Evolutionary conservation across 2,888 invertebrate species (phyloP).

Genomic region (Himalopsyche anomala): DNA sequence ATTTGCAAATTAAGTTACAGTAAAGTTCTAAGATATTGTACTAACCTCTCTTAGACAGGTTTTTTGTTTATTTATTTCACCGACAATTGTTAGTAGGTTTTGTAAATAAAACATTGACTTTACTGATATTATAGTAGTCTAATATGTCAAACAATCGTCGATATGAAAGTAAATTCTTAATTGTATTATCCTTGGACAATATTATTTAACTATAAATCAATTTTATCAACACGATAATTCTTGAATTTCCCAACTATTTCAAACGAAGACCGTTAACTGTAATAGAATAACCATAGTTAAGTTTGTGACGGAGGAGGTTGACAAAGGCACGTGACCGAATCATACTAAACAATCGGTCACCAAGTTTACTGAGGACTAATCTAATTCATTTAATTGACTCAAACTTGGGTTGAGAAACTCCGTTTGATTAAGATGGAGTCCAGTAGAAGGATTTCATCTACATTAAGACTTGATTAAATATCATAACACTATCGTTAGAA

Average conservation of each 20-base stretch:
- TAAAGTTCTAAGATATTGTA: too few relatives aligned
- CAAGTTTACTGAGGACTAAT: slow-evolving; percentile 51
- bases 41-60: too few relatives aligned
- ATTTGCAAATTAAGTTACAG: too few relatives aligned
- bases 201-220: too few relatives aligned
- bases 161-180: too few relatives aligned
- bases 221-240: neutral
- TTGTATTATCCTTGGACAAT: too few relatives aligned
- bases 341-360: slow-evolving; percentile 54
- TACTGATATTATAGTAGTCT: too few relatives aligned
- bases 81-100: too few relatives aligned
- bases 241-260: neutral
- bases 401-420: neutral
- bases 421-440: slow-evolving; percentile 7
- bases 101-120: too few relatives aligned
- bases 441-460: neutral
- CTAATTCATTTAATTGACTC: slow-evolving; percentile 13
- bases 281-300: slow-evolving; percentile 36
- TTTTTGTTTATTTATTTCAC: too few relatives aligned
- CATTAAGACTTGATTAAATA: neutral
- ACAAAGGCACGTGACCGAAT: slow-evolving; percentile 54
- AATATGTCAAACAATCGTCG: too few relatives aligned
- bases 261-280: neutral
- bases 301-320: slow-evolving; percentile 40
- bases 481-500: neutral